These are phyloP conservation scores for Machimus rusticus DNA, from an alignment of 2,888 invertebrate genomes.

Conservation along the genomic window DNA sequence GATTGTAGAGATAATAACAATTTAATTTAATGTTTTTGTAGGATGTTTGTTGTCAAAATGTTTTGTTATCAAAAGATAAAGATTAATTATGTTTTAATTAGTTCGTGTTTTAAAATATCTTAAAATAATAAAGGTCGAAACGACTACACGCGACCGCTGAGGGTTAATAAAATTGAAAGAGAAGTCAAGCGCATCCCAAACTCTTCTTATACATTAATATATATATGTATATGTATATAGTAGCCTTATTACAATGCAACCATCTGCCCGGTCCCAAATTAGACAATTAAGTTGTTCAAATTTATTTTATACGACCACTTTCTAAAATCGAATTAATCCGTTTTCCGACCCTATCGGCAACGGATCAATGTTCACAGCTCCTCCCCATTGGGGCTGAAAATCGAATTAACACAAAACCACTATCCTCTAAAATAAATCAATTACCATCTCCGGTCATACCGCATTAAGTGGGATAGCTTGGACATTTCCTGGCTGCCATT, in stretches of 20 bases:
- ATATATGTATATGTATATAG: no score
- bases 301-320: background rate
- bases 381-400: background rate
- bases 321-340: constrained; percentile 22
- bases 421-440: constrained; percentile 37
- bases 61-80: no score
- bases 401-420: constrained; percentile 40
- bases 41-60: no score
- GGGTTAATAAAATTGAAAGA: no score
- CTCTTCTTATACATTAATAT: no score
- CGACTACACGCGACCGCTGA: no score
- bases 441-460: constrained; percentile 22
- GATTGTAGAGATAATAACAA: no score
- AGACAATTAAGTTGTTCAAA: background rate
- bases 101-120: no score
- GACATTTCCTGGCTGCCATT: constrained; percentile 28
- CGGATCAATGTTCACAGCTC: constrained; percentile 27
- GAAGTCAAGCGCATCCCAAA: no score
- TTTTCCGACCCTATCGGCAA: background rate
- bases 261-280: background rate
- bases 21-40: no score
- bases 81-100: no score
- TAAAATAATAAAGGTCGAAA: no score
- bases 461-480: constrained; percentile 34
- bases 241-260: background rate